Evolutionary conservation across 2,797 vertebrate species (phyloP).

Genomic region (Cynodonichthys magdalenae): DNA sequence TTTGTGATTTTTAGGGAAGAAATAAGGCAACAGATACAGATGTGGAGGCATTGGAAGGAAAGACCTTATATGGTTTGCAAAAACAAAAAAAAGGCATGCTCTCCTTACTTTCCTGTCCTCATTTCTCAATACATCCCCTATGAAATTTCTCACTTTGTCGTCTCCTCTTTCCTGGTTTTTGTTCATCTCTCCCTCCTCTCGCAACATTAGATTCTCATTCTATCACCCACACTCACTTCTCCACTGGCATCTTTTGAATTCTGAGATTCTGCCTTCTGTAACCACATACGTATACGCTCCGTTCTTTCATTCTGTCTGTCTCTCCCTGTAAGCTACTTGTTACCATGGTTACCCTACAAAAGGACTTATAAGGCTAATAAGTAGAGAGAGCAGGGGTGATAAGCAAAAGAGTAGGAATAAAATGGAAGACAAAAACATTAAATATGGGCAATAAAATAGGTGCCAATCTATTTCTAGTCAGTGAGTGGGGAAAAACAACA

Average conservation of each 20-base stretch:
- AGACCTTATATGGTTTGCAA: constrained; percentile 60
- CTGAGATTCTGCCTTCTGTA: constrained; percentile 58
- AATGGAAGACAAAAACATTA: constrained; percentile 25
- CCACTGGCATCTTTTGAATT: constrained; percentile 66
- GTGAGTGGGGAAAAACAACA: neutral
- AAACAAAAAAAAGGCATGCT: constrained; percentile 4
- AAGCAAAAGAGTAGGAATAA: constrained; percentile 38
- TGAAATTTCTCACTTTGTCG: constrained; percentile 56
- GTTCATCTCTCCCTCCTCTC: constrained; percentile 17
- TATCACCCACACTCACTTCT: constrained; percentile 52
- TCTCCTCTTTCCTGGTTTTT: constrained; percentile 41
- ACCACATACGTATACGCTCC: constrained; percentile 58
- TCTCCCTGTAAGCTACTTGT: constrained; percentile 72
- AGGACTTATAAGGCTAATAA: constrained; percentile 79
- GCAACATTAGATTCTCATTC: constrained; percentile 38
- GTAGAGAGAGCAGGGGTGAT: constrained; percentile 53
- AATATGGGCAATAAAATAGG: constrained; percentile 53
- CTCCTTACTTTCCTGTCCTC: constrained; percentile 51
- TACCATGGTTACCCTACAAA: constrained; percentile 86
- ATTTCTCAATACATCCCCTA: constrained; percentile 47
- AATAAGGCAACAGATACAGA: constrained; percentile 27
- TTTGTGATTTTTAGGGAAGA: constrained; percentile 22
- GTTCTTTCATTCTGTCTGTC: constrained; percentile 41
- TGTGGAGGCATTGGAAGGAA: constrained; percentile 42
- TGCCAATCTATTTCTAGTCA: constrained; percentile 66